phyloP scores from a whole-genome alignment of 2,113 vertebrate species.

The Rhabdornis inornatus region DNA sequence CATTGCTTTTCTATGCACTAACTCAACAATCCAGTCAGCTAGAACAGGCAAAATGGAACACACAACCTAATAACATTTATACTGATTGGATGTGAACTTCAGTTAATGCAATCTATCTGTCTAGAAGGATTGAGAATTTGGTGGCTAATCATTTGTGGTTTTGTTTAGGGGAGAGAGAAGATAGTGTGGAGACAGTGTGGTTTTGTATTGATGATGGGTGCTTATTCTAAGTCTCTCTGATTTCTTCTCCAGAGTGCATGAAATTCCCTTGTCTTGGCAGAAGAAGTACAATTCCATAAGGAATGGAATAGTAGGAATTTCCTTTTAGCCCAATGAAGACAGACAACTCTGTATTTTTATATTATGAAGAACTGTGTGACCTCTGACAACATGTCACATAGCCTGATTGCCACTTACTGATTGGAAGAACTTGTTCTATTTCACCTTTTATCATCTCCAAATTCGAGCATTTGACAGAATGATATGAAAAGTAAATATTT shows the following conservation, averaged over 20 bases:
- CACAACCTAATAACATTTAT: not conserved
- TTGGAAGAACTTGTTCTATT: not conserved
- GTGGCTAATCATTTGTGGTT: not conserved
- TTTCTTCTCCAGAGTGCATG: not conserved
- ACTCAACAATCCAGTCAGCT: constrained; percentile 7
- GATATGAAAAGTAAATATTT: not conserved
- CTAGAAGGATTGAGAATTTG: not conserved
- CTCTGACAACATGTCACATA: not conserved
- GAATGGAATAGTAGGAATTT: not conserved
- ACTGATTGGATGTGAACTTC: constrained; percentile 7
- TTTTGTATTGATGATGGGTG: not conserved
- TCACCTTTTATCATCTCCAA: not conserved
- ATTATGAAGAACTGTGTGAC: not conserved
- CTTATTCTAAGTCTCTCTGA: not conserved
- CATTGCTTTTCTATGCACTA: not conserved
- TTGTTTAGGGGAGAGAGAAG: not conserved
- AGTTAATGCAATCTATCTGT: not conserved
- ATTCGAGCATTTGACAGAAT: not conserved
- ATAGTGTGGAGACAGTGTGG: not conserved
- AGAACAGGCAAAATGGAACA: not conserved
- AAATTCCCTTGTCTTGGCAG: not conserved
- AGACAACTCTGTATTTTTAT: not conserved
- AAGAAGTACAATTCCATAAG: not conserved
- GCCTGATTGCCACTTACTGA: not conserved
- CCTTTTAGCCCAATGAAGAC: not conserved